Base-by-base conservation (phyloP, 2,797 vertebrate species). In the Microcaecilia unicolor region DNA sequence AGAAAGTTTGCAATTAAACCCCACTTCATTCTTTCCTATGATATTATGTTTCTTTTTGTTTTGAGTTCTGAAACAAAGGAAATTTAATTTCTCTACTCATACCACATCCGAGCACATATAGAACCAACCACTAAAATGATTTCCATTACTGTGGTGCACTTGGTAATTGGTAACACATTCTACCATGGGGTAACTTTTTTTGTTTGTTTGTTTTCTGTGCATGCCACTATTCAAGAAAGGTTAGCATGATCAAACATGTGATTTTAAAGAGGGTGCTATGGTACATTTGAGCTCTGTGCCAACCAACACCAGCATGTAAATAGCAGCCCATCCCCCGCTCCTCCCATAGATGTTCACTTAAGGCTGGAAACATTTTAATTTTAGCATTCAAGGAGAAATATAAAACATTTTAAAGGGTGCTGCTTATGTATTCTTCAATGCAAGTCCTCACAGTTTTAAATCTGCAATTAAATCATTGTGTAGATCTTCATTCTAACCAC, bases 141-240 rank as follows among this genome's bases (percentile, higher is more conserved):
- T 57, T 58, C 48, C 49, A 61, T 31, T 61, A 44, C 41, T 55
- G 45, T 42, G 48, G 54, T 49, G 41, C 51, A 38, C 28, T 23
- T 43, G 52, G 44, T 77, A 66, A 73, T 70, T 58, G 49, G 35
- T 53, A 73, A 66, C 63, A 69, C 28, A 51, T 50, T 62, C 34
- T 37, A 15, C 53, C 56, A 55, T 31, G 28, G 5, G 19, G 19
- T 11, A 6, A 10, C 45, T 36, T 56, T 28, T 36, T 56, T 28
- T 36, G 68, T 58, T 62, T 65, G 46, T 30, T 37, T 51, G 37
- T 58, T 44, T 17, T 49, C 60, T 54, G 63, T 61, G 45, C 44
- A 22, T 38, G 57, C 43, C 54, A 52, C 36, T 57, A 57, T 61
- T 51, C 50, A 50, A 53, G 59, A 47, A 37, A 45, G 41, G 52